phyloP scores from a whole-genome alignment of 2,888 invertebrate genomes.

The Acutogordius australiensis region DNA sequence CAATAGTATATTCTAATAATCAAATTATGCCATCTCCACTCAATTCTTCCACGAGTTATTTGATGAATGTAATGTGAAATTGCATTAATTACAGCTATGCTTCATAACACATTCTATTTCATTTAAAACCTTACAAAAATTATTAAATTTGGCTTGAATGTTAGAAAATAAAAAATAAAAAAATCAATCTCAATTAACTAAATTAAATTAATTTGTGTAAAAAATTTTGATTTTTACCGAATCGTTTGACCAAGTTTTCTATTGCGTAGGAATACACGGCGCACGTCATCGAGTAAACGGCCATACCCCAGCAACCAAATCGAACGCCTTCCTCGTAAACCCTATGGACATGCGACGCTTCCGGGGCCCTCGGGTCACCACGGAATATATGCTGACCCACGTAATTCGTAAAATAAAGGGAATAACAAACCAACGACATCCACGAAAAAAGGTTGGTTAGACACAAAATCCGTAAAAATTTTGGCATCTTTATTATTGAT shows the following conservation, averaged over 20 bases:
- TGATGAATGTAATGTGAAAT: too few relatives aligned
- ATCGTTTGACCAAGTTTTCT: constrained; percentile 47
- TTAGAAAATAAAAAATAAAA: too few relatives aligned
- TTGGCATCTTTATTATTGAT: constrained; percentile 69
- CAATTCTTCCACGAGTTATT: too few relatives aligned
- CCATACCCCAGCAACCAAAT: constrained; percentile 87
- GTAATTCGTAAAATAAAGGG: constrained; percentile 78
- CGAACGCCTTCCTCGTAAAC: constrained; percentile 60
- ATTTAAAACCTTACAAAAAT: too few relatives aligned
- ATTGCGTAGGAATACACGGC: constrained; percentile 63
- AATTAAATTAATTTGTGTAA: too few relatives aligned
- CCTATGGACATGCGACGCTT: constrained; percentile 20
- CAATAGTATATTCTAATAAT: too few relatives aligned
- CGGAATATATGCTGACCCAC: constrained; percentile 61
- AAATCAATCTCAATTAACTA: too few relatives aligned
- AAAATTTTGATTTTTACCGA: too few relatives aligned
- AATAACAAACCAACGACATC: constrained; percentile 92
- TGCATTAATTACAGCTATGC: too few relatives aligned
- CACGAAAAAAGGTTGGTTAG: constrained; percentile 78
- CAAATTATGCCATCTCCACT: too few relatives aligned
- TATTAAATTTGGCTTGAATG: too few relatives aligned
- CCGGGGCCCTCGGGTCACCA: constrained; percentile 38
- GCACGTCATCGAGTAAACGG: constrained; percentile 53
- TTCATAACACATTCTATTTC: too few relatives aligned
- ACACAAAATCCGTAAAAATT: constrained; percentile 50